Conservation (phyloP, 2,113 vertebrate species). For the Chamaetylas fuelleborni region DNA sequence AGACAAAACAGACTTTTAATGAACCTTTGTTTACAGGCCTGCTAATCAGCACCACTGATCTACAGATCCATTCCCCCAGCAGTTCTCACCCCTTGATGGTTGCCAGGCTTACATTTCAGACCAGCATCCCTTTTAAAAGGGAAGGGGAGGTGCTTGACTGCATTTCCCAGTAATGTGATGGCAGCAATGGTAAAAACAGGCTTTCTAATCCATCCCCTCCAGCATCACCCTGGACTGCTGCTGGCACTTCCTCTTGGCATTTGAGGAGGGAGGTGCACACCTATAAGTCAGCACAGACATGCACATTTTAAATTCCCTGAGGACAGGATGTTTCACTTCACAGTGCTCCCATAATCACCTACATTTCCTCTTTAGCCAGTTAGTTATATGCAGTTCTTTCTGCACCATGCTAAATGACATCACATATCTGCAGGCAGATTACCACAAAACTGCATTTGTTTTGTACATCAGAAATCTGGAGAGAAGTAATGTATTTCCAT, state of each 20-base stretch:
- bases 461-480: neutral
- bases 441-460: neutral
- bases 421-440: neutral
- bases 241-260: neutral
- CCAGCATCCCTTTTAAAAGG: neutral
- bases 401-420: neutral
- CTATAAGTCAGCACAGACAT: neutral
- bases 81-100: neutral
- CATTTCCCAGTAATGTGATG: neutral
- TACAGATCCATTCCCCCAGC: neutral
- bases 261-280: neutral
- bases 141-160: neutral
- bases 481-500: neutral
- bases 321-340: neutral
- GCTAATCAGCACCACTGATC: neutral
- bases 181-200: neutral
- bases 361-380: neutral
- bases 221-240: neutral
- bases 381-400: neutral
- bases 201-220: neutral
- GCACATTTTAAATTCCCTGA: neutral
- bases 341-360: neutral
- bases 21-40: neutral
- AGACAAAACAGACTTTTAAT: slow-evolving; percentile 15
- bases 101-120: neutral